Evolutionary conservation across 2,113 vertebrate species (phyloP).

Genomic region (Porphyrio hochstetteri): DNA sequence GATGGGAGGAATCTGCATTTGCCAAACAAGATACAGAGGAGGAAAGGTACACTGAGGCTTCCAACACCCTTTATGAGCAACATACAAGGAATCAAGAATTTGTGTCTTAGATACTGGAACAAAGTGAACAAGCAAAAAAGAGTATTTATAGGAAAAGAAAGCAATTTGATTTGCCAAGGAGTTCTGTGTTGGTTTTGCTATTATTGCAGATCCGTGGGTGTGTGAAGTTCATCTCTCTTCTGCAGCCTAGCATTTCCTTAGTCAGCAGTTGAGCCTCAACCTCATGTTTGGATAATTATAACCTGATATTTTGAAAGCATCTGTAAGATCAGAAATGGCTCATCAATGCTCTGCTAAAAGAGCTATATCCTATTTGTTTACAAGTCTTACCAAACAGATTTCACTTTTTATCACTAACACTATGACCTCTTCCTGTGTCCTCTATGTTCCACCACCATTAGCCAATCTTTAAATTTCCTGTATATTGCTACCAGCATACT

Average conservation of each 20-base stretch:
- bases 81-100: not conserved
- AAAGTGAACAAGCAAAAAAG: not conserved
- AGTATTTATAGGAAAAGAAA: not conserved
- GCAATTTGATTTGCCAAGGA: not conserved
- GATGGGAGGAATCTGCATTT: not conserved
- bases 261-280: not conserved
- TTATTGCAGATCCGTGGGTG: slow-evolving; percentile 16
- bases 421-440: not conserved
- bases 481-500: not conserved
- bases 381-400: not conserved
- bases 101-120: not conserved
- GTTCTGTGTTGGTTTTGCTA: not conserved
- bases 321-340: not conserved
- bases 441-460: not conserved
- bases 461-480: not conserved
- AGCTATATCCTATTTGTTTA: not conserved
- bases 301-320: not conserved
- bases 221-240: not conserved
- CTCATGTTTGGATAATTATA: not conserved
- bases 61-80: not conserved
- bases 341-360: not conserved
- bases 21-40: not conserved
- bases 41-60: not conserved
- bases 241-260: not conserved
- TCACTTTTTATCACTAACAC: not conserved